Evolutionary conservation across 2,113 vertebrate species (phyloP).

Genomic region (Dromiciops gliroides): DNA sequence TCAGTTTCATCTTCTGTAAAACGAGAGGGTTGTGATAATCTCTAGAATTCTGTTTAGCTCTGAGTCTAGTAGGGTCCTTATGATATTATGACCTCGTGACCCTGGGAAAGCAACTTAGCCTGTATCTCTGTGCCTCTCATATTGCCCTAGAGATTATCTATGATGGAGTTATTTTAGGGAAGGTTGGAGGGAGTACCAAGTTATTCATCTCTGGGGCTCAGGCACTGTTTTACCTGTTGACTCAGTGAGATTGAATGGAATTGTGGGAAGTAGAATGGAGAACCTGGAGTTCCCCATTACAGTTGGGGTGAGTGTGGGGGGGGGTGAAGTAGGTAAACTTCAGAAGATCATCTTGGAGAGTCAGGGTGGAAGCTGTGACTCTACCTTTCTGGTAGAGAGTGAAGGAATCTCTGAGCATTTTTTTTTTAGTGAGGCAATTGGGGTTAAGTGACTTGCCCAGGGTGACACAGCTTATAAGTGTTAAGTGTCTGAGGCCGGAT

Average conservation of each 20-base stretch:
- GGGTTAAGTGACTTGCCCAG: no score
- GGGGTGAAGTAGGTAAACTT: neutral
- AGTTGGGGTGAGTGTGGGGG: neutral
- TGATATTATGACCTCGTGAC: neutral
- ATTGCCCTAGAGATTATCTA: neutral
- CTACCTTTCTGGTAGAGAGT: neutral
- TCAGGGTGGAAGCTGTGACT: neutral
- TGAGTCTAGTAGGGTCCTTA: neutral
- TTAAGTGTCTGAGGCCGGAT: no score
- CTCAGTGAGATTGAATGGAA: neutral
- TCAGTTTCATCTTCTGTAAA: conserved; percentile 11
- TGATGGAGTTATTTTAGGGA: neutral
- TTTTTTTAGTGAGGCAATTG: no score
- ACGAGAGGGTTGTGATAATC: neutral
- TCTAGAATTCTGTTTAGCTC: neutral
- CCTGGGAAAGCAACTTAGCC: neutral
- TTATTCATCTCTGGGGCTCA: neutral
- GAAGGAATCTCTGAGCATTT: neutral
- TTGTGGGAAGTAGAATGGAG: neutral
- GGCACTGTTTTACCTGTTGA: neutral
- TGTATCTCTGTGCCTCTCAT: no score
- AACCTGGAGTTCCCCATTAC: neutral
- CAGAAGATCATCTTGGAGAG: neutral
- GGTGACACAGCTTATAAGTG: no score
- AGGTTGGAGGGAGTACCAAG: neutral